Percentiles rank a stretch among this genome's conserved stretches.
These are phyloP conservation scores for Polylopha cassiicola DNA, from an alignment of 2,888 invertebrate genomes.

Conservation along the genomic window DNA sequence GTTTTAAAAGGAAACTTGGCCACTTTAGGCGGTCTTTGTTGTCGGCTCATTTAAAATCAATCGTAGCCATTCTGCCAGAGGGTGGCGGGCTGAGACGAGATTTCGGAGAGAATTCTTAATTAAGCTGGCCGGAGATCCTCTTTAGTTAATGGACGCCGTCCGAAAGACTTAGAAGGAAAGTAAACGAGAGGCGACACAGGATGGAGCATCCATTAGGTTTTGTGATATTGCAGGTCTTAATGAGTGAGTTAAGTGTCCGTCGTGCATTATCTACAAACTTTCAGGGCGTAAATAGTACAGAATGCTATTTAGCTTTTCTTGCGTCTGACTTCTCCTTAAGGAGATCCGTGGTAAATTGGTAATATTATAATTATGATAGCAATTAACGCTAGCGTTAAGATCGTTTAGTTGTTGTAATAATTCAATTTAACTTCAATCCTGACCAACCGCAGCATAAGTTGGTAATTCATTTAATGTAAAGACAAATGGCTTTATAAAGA, in stretches of 20 bases:
- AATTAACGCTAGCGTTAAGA: too few relatives aligned
- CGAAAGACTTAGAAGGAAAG: constrained; percentile 57
- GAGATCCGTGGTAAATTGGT: too few relatives aligned
- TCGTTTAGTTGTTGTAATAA: too few relatives aligned
- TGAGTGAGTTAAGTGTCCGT: constrained; percentile 17
- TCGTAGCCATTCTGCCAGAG: constrained; percentile 62
- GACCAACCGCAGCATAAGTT: too few relatives aligned
- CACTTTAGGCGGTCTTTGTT: constrained; percentile 55
- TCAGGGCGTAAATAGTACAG: constrained; percentile 7
- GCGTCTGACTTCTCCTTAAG: too few relatives aligned
- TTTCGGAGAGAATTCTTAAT: constrained; percentile 74
- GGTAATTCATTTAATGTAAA: background rate
- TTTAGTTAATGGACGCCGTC: constrained; percentile 68
- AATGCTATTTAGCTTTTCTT: constrained; percentile 12
- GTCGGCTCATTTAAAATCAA: constrained; percentile 72
- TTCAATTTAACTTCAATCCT: too few relatives aligned
- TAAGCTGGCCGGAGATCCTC: constrained; percentile 67
- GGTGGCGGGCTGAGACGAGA: constrained; percentile 56
- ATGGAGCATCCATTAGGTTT: constrained; percentile 34
- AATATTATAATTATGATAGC: too few relatives aligned
- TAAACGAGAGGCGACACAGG: constrained; percentile 57
- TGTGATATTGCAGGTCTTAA: constrained; percentile 18
- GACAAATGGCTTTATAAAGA: constrained; percentile 1
- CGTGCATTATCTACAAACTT: constrained; percentile 11
- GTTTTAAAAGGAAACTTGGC: constrained; percentile 51